phyloP scores from a whole-genome alignment of 2,113 vertebrate species.

The Amia ocellicauda region DNA sequence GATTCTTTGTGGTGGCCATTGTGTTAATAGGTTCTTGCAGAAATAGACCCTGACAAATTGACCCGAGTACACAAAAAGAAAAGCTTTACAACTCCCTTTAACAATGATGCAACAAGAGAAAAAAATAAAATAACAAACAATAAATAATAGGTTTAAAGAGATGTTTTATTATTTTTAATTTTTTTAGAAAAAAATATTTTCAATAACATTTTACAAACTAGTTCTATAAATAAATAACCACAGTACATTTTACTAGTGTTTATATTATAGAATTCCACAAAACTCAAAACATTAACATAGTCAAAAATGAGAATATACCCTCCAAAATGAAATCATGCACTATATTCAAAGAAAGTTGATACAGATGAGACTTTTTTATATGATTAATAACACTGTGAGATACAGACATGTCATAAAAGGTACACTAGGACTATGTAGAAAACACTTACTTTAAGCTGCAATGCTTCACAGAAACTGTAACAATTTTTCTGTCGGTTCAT shows the following conservation, averaged over 20 bases:
- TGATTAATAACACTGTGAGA: constrained; percentile 50
- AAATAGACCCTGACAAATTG: no score
- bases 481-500: constrained; percentile 48
- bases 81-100: no score
- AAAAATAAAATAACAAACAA: no score
- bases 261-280: constrained; percentile 65
- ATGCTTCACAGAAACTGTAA: constrained; percentile 43
- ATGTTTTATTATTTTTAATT: no score
- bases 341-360: constrained; percentile 53
- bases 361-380: constrained; percentile 47
- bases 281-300: constrained; percentile 64
- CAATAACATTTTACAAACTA: constrained; percentile 65
- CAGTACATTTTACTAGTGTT: constrained; percentile 69
- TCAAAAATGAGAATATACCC: constrained; percentile 52
- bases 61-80: no score
- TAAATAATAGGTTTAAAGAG: no score
- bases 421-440: constrained; percentile 54
- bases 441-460: constrained; percentile 49
- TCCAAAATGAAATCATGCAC: constrained; percentile 78
- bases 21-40: no score
- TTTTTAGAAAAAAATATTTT: constrained; percentile 57
- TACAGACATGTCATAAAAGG: constrained; percentile 58
- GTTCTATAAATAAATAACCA: constrained; percentile 74
- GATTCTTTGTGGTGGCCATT: no score
- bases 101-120: no score